phyloP scores from a whole-genome alignment of 1,140 invertebrate genomes.

The Stegodyphus mimosarum region DNA sequence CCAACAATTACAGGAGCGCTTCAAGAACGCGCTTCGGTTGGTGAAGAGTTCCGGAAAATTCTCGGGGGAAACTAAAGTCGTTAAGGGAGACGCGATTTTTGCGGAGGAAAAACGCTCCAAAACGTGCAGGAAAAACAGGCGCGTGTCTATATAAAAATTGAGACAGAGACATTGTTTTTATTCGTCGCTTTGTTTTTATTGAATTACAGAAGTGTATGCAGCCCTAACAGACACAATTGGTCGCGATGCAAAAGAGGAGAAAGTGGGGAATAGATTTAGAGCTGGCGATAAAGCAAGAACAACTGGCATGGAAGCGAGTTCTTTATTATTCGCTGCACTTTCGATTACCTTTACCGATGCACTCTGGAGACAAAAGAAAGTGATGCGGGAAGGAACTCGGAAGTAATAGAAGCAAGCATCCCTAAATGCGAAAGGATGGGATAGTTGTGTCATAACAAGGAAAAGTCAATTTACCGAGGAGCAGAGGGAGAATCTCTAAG shows the following conservation, averaged over 20 bases:
- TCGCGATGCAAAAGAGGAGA: constrained; percentile 8
- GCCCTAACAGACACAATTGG: background rate
- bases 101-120: constrained; percentile 4
- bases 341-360: constrained; percentile 52
- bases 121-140: background rate
- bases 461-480: constrained; percentile 59
- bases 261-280: constrained; percentile 15
- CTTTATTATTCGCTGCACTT: constrained; percentile 33
- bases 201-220: constrained; percentile 27
- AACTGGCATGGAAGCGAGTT: background rate
- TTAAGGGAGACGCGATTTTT: constrained; percentile 39
- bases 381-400: background rate
- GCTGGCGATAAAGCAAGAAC: constrained; percentile 2
- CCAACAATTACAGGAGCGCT: constrained; percentile 39
- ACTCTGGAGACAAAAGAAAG: constrained; percentile 51
- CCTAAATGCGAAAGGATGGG: constrained; percentile 26
- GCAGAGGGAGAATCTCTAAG: background rate
- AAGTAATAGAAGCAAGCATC: constrained; percentile 1
- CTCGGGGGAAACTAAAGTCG: constrained; percentile 36
- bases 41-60: constrained; percentile 46
- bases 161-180: constrained; percentile 38
- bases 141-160: background rate
- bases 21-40: constrained; percentile 1
- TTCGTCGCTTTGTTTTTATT: constrained; percentile 56
- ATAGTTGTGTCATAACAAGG: constrained; percentile 53